Base-by-base conservation (phyloP, 2,888 invertebrate species). In the Amphipyra tragopoginis region DNA sequence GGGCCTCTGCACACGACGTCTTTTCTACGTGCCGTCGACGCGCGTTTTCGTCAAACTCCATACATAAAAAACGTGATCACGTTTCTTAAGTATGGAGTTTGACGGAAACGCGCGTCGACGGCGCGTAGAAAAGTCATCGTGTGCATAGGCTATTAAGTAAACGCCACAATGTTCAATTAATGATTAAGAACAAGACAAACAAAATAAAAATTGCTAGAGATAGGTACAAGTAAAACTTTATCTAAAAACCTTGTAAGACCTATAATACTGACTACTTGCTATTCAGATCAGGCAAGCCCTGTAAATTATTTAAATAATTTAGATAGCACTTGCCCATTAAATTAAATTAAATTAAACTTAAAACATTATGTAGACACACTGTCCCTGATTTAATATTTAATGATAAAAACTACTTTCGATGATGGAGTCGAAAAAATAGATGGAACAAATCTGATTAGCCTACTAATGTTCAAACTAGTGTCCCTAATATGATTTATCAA, bases 231-330 rank as follows among this genome's bases (percentile, higher is more conserved):
- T 21, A 21, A 21, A 21, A 21, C 21, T n/a, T n/a, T n/a, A n/a
- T n/a, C 29, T 29, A 29, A 29, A 29, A 29, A 29, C 3, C 29
- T 29, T 29, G 13, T 7, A 13, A 13, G 39, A 6, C 39, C 13
- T 13, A 14, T 13, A n/a, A 21, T 53, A n/a, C 42, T 40, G 14
- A 43, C 33, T 34, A 50, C 53, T 66, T 45, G 50, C 33, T 42
- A 66, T 66, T 66, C 62, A 63, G n/a, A 51, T 15, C 39, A 55
- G 47, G 43, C n/a, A 33, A 34, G 21, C n/a, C 34, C 45, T 55
- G 8, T 36, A 69, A 67, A 63, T 29, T 63, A 29, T 54, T 39
- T 40, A 36, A 26, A 8, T 34, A 45, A 38, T 51, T 39, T 13
- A 48, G 29, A 50, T 42, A 26, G 40, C 38, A n/a, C 36, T 4